A percentile compares a stretch with the other conserved stretches of the same genome.
Evolutionary conservation across 35 echinoderm and acorn worm species (phyloP).

Genomic region (Strongylocentrotus purpuratus): DNA sequence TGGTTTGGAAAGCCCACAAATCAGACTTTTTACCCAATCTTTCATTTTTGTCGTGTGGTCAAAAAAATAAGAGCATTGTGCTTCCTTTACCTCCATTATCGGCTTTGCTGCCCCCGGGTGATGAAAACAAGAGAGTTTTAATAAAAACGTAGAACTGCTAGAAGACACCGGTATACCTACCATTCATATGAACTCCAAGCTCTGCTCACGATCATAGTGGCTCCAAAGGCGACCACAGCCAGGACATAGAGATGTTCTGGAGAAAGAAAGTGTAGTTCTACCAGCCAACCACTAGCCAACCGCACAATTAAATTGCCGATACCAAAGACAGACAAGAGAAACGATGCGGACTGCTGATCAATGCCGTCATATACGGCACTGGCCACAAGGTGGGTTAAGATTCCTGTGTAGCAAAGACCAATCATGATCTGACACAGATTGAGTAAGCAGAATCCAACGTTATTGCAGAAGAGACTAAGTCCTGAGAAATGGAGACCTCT

Average conservation of each 20-base stretch:
- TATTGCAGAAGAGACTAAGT: constrained; percentile 23
- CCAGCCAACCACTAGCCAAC: neutral
- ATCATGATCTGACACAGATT: neutral
- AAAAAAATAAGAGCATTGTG: no score
- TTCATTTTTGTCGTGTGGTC: neutral
- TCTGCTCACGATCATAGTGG: neutral
- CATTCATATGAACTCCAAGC: neutral
- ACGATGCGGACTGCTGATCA: neutral
- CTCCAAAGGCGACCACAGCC: neutral
- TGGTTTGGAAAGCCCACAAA: neutral
- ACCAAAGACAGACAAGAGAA: constrained; percentile 47
- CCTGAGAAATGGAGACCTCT: constrained; percentile 5
- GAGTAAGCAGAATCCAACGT: constrained; percentile 23
- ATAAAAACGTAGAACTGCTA: neutral
- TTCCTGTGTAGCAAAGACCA: neutral
- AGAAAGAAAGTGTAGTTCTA: constrained; percentile 10
- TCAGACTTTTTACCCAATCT: neutral
- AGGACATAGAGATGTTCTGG: constrained; percentile 26
- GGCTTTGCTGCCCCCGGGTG: neutral
- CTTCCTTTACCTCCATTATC: no score
- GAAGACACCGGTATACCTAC: neutral
- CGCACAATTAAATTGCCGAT: constrained; percentile 33
- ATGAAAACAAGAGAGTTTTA: neutral
- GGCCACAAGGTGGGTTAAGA: constrained; percentile 41
- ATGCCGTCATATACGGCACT: constrained; percentile 14